phyloP scores from a whole-genome alignment of 2,113 vertebrate genomes.

The Corythaeola cristata region DNA sequence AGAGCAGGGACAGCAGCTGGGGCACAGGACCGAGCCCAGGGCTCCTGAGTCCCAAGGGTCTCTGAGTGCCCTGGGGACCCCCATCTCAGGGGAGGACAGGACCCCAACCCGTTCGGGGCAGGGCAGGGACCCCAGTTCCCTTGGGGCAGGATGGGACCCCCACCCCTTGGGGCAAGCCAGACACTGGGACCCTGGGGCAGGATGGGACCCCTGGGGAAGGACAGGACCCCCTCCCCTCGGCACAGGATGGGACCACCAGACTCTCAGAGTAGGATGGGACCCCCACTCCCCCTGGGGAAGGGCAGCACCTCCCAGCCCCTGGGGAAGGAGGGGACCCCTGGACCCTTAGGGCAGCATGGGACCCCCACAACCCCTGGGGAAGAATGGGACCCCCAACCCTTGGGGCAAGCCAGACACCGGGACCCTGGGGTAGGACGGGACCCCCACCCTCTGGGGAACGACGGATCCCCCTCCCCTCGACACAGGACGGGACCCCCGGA shows the following conservation, averaged over 20 bases:
- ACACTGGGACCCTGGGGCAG: not conserved
- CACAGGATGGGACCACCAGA: not conserved
- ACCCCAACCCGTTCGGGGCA: not conserved
- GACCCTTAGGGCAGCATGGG: no score
- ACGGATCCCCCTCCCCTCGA: no score
- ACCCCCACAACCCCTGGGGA: no score
- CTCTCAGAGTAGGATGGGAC: not conserved
- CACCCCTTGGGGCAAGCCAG: not conserved
- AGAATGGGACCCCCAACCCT: no score
- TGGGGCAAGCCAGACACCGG: no score
- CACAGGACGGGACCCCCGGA: not conserved
- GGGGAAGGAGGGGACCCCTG: no score
- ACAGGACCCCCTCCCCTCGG: not conserved
- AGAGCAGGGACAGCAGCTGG: not conserved
- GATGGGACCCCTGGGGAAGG: not conserved
- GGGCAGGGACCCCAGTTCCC: not conserved
- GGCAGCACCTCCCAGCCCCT: no score
- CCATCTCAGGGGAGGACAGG: not conserved
- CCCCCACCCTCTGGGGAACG: not conserved
- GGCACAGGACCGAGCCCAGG: not conserved
- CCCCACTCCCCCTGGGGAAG: no score
- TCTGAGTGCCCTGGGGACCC: not conserved
- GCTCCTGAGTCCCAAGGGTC: no score
- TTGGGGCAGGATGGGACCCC: not conserved
- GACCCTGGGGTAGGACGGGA: not conserved